Evolutionary conservation across 23 tunicate species (phyloP), one percentile per base, ranked within the genome.

Genomic region (Trididemnum nubilum): DNA sequence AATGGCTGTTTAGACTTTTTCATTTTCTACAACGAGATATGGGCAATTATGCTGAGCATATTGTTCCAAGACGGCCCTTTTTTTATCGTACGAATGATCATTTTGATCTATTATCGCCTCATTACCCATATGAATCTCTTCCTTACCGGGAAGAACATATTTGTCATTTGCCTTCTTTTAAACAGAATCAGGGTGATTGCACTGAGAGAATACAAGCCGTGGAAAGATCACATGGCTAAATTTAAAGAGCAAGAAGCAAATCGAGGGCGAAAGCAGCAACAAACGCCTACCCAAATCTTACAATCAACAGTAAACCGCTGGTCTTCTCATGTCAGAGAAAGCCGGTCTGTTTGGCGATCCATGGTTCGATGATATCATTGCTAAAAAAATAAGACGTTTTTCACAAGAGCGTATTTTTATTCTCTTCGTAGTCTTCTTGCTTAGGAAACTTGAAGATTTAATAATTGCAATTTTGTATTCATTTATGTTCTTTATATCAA

Each of bases 41-140:
- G 90, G 90, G 64, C 85, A 15, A 66, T 78, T 60, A 80, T 71
- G 21, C 24, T 79, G 5, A 71, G 85, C 31, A 72, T 86, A 1
- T 23, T 79, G n/a, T 86, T 86, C 36, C 90, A 86, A 51, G 90
- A 86, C 80, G 51, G 40, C 21, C 90, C 90, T 52, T 86, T 86
- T 71, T 59, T 71, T 31, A 71, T 86, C 72, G 58, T 76, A 12
- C 72, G 90, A 26, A 44, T 86, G 34, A 25, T 80, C 23, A 69
- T 79, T 30, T 71, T 86, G 73, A 27, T 79, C 50, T 54, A 54
- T 19, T 86, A 66, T 63, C 31, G 58, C 25, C 63, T 79, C 1
- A 66, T 86, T 0, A 71, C 77, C 35, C 67, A 79, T 80, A 79
- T 63, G 72, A 86, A 75, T 2, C 51, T 86, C 2, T 86, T 86